A percentile compares a stretch with the other conserved stretches of the same genome.
Evolutionary conservation across 1,140 invertebrate species (phyloP).

Genomic region (Argopecten irradians): DNA sequence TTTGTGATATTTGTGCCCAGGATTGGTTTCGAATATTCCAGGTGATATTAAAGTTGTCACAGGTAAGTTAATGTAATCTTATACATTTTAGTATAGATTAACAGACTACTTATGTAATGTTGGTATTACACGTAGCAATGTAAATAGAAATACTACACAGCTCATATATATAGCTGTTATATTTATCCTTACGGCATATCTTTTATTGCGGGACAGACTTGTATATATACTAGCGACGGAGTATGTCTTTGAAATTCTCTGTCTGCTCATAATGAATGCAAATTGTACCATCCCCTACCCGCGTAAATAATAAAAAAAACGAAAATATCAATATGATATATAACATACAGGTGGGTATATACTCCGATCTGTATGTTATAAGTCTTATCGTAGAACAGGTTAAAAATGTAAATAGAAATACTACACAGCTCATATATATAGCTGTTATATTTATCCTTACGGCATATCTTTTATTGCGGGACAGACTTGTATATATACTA

Average conservation of each 20-base stretch:
- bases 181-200: background rate
- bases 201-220: too few relatives aligned
- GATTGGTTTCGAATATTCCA: background rate
- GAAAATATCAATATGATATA: too few relatives aligned
- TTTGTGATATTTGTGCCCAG: background rate
- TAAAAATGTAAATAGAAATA: background rate
- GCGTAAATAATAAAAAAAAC: too few relatives aligned
- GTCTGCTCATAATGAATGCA: too few relatives aligned
- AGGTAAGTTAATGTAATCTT: background rate
- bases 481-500: too few relatives aligned
- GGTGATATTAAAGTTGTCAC: background rate
- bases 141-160: too few relatives aligned
- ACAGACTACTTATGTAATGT: background rate
- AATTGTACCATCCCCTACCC: too few relatives aligned
- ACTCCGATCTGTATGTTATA: too few relatives aligned
- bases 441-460: background rate
- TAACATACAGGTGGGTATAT: too few relatives aligned
- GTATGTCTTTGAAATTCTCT: too few relatives aligned
- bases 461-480: too few relatives aligned
- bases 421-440: background rate
- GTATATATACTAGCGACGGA: too few relatives aligned
- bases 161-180: background rate
- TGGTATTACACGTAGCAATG: background rate
- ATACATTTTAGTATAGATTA: background rate
- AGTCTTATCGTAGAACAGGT: background rate